Percentiles rank a stretch among this genome's conserved stretches.
These are phyloP conservation scores for Epinotia ramella DNA, from an alignment of 2,888 invertebrate species.

Conservation along the genomic window DNA sequence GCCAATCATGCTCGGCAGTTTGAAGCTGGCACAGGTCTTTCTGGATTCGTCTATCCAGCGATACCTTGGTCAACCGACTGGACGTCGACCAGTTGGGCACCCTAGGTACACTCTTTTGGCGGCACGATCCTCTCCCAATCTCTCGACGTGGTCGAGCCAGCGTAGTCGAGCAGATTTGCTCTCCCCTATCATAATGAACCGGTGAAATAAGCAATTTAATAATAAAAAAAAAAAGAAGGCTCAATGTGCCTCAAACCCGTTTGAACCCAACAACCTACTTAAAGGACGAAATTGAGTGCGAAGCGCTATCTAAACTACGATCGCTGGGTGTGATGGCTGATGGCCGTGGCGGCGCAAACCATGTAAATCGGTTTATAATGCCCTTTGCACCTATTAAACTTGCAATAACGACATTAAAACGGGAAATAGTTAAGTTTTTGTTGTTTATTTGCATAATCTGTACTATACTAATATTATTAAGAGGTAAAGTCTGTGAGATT, in stretches of 20 bases:
- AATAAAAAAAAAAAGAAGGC: neutral
- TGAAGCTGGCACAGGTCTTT: too few species aligned
- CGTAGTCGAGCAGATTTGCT: too few species aligned
- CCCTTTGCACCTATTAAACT: slow-evolving; percentile 20
- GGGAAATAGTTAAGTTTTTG: neutral
- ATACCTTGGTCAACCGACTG: too few species aligned
- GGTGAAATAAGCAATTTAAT: neutral
- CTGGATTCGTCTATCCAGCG: too few species aligned
- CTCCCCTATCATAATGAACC: too few species aligned
- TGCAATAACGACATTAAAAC: slow-evolving; percentile 25
- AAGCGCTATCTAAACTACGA: slow-evolving; percentile 62
- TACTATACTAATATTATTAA: too few species aligned
- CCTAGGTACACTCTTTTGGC: too few species aligned
- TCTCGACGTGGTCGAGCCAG: too few species aligned
- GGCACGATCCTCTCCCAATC: too few species aligned
- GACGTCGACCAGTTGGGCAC: too few species aligned
- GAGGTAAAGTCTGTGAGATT: too few species aligned
- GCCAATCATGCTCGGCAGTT: too few species aligned
- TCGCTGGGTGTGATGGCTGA: slow-evolving; percentile 49
- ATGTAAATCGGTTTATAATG: slow-evolving; percentile 41
- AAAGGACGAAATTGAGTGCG: slow-evolving; percentile 64
- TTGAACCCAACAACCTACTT: slow-evolving; percentile 48
- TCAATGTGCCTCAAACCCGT: slow-evolving; percentile 17
- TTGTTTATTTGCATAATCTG: neutral
- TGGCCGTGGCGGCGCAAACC: neutral